Conservation (phyloP, 2,797 vertebrate genomes). For the Kryptolebias ocellatus region DNA sequence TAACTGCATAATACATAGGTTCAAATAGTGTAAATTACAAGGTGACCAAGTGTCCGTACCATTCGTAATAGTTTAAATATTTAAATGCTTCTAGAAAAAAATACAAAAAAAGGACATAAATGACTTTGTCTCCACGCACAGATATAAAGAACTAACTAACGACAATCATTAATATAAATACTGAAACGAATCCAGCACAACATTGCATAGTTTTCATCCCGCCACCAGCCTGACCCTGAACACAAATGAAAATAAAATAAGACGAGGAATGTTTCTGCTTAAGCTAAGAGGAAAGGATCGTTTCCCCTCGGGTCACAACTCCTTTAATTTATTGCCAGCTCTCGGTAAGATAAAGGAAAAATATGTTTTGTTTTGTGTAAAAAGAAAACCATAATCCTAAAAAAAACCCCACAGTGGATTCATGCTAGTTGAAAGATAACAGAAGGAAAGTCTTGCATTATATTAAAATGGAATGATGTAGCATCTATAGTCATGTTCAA, state of each 20-base stretch:
- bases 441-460: slow-evolving; percentile 2
- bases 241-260: slow-evolving; percentile 4
- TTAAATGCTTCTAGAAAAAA: not conserved
- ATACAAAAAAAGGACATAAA: slow-evolving; percentile 1
- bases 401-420: not conserved
- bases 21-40: slow-evolving; percentile 25
- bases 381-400: not conserved
- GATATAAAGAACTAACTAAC: not conserved
- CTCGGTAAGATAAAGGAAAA: not conserved
- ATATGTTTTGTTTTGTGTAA: not conserved
- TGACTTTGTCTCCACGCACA: not conserved
- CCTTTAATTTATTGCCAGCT: not conserved
- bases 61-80: slow-evolving; percentile 21
- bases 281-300: not conserved
- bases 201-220: slow-evolving; percentile 42
- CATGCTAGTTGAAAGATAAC: not conserved
- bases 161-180: slow-evolving; percentile 9
- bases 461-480: not conserved
- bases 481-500: not conserved
- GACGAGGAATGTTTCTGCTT: slow-evolving; percentile 44
- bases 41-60: slow-evolving; percentile 11
- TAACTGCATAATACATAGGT: slow-evolving; percentile 19
- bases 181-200: slow-evolving; percentile 5
- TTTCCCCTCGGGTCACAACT: not conserved
- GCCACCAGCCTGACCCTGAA: not conserved